These are phyloP conservation scores for Aptenodytes forsteri DNA, from an alignment of 2,113 vertebrate species.

Conservation along the genomic window DNA sequence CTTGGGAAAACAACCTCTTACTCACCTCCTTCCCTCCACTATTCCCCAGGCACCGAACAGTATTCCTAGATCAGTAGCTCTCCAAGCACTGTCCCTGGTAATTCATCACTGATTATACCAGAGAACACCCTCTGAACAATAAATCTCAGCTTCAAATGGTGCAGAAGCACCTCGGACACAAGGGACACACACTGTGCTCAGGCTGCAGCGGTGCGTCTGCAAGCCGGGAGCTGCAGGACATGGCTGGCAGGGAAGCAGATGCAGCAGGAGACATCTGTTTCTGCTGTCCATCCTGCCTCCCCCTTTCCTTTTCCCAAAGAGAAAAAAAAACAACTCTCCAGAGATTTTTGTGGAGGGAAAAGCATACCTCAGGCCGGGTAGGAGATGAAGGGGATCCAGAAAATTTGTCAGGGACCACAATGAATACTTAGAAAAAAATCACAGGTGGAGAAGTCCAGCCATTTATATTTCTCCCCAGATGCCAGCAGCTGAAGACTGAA, in stretches of 20 bases:
- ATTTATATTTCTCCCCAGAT: neutral
- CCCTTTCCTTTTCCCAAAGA: neutral
- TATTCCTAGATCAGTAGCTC: neutral
- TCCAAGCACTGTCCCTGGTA: neutral
- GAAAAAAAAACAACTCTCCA: rapidly evolving
- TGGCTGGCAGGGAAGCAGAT: neutral
- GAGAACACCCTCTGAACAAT: neutral
- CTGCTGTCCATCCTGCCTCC: neutral
- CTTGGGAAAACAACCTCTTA: neutral
- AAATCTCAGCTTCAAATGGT: neutral
- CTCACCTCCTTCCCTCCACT: neutral
- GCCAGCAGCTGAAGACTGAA: neutral
- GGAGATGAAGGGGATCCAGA: neutral
- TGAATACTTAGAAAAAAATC: neutral
- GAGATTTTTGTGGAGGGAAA: neutral
- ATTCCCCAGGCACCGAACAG: neutral
- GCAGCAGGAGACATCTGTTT: neutral
- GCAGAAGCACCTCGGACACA: neutral
- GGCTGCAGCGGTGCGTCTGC: neutral
- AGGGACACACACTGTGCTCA: rapidly evolving
- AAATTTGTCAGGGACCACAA: neutral
- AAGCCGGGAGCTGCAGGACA: neutral
- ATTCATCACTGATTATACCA: neutral
- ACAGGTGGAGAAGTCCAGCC: neutral
- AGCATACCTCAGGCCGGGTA: rapidly evolving